Base-by-base conservation (phyloP, 2,113 vertebrate genomes). In the Zosterops pallidus region DNA sequence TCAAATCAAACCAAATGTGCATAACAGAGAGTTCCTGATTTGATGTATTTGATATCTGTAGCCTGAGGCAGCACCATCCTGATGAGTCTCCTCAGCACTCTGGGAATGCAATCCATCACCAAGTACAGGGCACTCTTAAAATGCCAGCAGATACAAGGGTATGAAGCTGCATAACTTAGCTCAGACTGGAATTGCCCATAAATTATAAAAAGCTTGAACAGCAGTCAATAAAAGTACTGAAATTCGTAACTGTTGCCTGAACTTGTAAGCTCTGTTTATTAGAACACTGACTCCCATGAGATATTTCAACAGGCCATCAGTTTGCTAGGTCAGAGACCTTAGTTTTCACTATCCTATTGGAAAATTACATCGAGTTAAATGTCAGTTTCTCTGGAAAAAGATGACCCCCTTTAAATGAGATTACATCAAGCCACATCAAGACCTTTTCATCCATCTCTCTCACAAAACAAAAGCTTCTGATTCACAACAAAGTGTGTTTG, bases 331-430 rank as follows among this genome's bases (percentile, higher is more conserved):
- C 52, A 89, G 78, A 86, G 75, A 39, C 35, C 24, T 33, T 14
- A 12, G 14, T 37, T 93, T 91, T 65, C 24, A 41, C 13, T 19
- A 50, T 80, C 89, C 80, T 74, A 59, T n/a, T 71, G 59, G 50
- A 77, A 64, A 69, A 65, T 46, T 55, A n/a, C 35, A 59, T 21
- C 14, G 82, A 85, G 33, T 52, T 74, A 67, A 88, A 49, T 6
- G 22, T 49, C 37, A 88, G 13, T 29, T 62, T 65, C 9, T 65
- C 71, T 65, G 22, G 50, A 67, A 85, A 85, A 85, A 83, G 8
- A 72, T 0, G 2, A 47, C 3, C 3, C 23, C 16, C 5, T 12
- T 79, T 69, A 41, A 7, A 13, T 1, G 4, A 89, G 16, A 47
- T 95, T 78, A 79, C 86, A 91, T 85, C 14, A 0, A 91, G 23